Percentiles rank a stretch among this genome's conserved stretches.
These are phyloP conservation scores for Oreochromis aureus DNA, from an alignment of 2,113 vertebrate genomes.

Conservation along the genomic window DNA sequence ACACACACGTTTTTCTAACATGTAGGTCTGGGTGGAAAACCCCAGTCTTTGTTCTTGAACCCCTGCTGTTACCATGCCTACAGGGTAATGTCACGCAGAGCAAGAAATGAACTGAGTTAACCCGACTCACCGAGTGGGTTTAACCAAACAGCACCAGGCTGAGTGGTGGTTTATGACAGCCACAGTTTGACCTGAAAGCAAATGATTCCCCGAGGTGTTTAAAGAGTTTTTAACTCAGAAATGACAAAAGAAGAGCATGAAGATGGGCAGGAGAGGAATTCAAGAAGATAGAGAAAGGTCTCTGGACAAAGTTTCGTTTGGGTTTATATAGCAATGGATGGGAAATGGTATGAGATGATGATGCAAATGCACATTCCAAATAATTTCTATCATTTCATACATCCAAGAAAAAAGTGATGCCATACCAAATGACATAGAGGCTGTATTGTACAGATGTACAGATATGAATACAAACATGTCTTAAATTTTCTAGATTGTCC, in stretches of 20 bases:
- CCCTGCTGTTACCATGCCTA: not conserved
- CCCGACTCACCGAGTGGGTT: conserved; percentile 16
- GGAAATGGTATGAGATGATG: not conserved
- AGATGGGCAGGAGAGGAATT: not conserved
- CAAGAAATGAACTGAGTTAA: conserved; percentile 15
- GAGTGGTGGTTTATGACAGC: not conserved
- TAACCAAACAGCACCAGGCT: conserved; percentile 23
- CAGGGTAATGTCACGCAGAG: conserved; percentile 35
- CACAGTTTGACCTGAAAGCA: not conserved
- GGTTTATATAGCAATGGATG: not conserved
- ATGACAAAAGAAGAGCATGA: not conserved
- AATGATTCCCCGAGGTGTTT: not conserved
- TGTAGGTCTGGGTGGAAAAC: conserved; percentile 17
- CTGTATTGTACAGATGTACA: not conserved
- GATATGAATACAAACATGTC: not conserved
- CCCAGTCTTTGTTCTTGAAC: conserved; percentile 32
- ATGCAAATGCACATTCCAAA: not conserved
- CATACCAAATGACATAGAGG: not conserved
- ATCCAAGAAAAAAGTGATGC: not conserved
- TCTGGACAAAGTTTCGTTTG: not conserved
- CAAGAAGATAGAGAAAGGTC: not conserved
- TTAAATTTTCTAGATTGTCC: not conserved
- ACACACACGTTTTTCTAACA: not conserved
- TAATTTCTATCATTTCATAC: not conserved
- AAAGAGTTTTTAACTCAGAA: not conserved